Evolutionary conservation across 2,113 vertebrate species (phyloP), one percentile per base, ranked within the genome.

Genomic region (Macheiramphus alcinus): DNA sequence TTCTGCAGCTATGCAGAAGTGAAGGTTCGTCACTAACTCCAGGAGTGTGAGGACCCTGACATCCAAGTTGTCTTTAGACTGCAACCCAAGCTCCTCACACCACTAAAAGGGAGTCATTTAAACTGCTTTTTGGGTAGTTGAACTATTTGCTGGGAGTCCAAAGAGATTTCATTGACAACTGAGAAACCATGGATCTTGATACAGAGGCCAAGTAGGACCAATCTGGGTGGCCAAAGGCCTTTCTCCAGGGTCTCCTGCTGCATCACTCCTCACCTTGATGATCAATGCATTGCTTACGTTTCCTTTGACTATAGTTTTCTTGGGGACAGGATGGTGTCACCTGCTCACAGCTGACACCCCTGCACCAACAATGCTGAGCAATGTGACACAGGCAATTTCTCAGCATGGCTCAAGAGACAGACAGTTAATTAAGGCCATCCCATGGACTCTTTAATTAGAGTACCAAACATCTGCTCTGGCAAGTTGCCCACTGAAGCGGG

Each of bases 21-120:
- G 4, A 83, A 67, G 29, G 32, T 40, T 45, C 0, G 0, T 40
- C 23, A 43, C 17, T n/a, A 62, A 36, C 27, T 43, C 62, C 16
- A 67, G 26, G 25, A 67, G 36, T 0, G 7, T 3, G 16, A 89
- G 52, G 47, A 61, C 26, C 11, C 47, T 0, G 4, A 4, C 0
- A 63, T 16, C 45, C 16, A 45, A 23, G 29, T 2, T 58, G 31
- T 11, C 62, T 19, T 38, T 58, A 38, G 38, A 48, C 53, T 38
- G 53, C 58, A 61, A 4, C 36, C 62, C 74, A 58, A 76, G 67
- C 62, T 66, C 40, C 58, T 74, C 80, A 71, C 53, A 50, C 19
- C 32, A 34, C n/a, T 14, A 18, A 16, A 32, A 61, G 6, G 23
- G 23, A 45, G 6, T 47, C 52, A 62, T 9, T 20, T 34, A 7